These are phyloP conservation scores for Drosophila eugracilis DNA, from an alignment of 1,140 invertebrate genomes.

Conservation along the genomic window DNA sequence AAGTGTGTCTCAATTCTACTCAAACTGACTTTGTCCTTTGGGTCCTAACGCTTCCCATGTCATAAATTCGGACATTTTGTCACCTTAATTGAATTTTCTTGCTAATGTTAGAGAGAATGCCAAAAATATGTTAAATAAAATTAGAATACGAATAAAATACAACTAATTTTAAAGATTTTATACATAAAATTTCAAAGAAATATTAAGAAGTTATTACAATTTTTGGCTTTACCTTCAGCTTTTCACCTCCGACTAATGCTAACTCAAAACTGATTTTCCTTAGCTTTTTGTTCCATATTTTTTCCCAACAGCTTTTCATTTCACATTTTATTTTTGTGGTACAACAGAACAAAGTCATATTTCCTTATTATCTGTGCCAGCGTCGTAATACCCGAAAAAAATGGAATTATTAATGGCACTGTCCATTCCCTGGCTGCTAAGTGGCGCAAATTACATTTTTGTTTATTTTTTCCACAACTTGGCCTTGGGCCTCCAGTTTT, in stretches of 20 bases:
- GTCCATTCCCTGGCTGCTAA: constrained; percentile 78
- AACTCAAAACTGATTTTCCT: neutral
- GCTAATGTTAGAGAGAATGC: constrained; percentile 8
- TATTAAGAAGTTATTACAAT: neutral
- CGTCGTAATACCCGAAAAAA: constrained; percentile 51
- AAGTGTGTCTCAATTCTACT: constrained; percentile 35
- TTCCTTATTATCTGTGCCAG: constrained; percentile 74
- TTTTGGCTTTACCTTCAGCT: neutral
- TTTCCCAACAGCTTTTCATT: constrained; percentile 5
- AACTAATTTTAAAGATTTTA: too few relatives aligned
- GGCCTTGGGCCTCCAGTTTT: constrained; percentile 46
- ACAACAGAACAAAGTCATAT: constrained; percentile 65
- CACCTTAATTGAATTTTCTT: constrained; percentile 78
- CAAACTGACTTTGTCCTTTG: constrained; percentile 26
- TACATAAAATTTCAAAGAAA: too few relatives aligned
- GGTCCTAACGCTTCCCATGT: constrained; percentile 58
- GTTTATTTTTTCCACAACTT: constrained; percentile 70
- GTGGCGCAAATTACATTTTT: constrained; percentile 83
- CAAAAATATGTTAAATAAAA: neutral
- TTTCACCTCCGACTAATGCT: neutral
- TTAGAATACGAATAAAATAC: too few relatives aligned
- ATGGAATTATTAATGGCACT: constrained; percentile 81
- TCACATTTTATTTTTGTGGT: constrained; percentile 34
- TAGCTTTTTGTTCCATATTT: constrained; percentile 6
- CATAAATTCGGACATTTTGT: constrained; percentile 78